Evolutionary conservation across 2,113 vertebrate species (phyloP).

Genomic region (Oncorhynchus gorbuscha): DNA sequence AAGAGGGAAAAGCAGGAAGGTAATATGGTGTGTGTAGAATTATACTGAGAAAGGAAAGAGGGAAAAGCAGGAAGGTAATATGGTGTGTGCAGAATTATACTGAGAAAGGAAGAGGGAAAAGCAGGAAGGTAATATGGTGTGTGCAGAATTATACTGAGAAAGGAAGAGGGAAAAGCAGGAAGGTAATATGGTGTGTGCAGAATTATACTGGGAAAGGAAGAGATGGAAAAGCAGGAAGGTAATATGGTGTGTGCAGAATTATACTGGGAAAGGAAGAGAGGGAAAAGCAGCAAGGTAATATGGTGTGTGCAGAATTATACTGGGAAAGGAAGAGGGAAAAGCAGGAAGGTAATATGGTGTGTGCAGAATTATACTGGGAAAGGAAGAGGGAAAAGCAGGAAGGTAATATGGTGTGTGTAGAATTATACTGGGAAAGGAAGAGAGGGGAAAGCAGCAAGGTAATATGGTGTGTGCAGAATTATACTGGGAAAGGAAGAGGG

Average conservation of each 20-base stretch:
- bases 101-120: not conserved
- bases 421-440: not conserved
- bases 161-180: not conserved
- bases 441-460: not conserved
- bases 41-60: not conserved
- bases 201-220: not conserved
- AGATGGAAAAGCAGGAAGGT: not conserved
- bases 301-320: not conserved
- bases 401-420: not conserved
- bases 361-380: not conserved
- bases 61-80: not conserved
- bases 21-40: not conserved
- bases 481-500: not conserved
- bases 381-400: not conserved
- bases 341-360: not conserved
- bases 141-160: not conserved
- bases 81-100: not conserved
- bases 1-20: not conserved
- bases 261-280: not conserved
- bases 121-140: not conserved
- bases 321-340: not conserved
- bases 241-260: not conserved
- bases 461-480: not conserved
- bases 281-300: not conserved
- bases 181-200: not conserved